Conservation (phyloP, 2,113 vertebrate species). For the Grantiella picta region DNA sequence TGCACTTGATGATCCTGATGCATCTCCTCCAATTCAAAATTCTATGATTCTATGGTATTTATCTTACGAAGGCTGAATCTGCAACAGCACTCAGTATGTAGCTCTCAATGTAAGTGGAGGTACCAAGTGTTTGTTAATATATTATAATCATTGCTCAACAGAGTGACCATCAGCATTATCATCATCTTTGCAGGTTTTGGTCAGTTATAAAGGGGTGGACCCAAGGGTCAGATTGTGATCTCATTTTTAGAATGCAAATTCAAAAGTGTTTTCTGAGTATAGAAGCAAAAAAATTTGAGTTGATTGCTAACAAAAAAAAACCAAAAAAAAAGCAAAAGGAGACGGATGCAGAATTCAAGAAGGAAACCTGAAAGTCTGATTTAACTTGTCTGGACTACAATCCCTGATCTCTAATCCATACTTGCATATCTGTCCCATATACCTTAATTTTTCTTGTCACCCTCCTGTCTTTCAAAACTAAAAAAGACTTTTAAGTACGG, state of each 20-base stretch:
- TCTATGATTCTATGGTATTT: neutral
- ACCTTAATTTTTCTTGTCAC: neutral
- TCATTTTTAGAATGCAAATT: neutral
- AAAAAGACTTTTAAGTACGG: neutral
- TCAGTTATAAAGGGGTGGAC: neutral
- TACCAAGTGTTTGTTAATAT: neutral
- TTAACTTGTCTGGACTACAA: neutral
- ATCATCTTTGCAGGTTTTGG: neutral
- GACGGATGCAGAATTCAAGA: neutral
- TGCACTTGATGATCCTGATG: neutral
- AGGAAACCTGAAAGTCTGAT: neutral
- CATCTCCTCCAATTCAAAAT: neutral
- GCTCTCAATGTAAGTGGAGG: neutral
- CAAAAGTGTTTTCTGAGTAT: neutral
- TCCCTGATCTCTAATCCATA: neutral
- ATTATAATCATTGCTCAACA: neutral
- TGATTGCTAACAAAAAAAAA: rapidly evolving
- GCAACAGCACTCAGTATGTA: rapidly evolving
- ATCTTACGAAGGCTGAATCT: neutral
- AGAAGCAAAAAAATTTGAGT: neutral
- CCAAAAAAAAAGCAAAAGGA: neutral
- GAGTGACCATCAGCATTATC: neutral
- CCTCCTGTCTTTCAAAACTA: neutral
- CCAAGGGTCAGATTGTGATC: neutral
- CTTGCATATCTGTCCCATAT: neutral